Evolutionary conservation across 2,113 vertebrate species (phyloP).

Genomic region (Panurus biarmicus): DNA sequence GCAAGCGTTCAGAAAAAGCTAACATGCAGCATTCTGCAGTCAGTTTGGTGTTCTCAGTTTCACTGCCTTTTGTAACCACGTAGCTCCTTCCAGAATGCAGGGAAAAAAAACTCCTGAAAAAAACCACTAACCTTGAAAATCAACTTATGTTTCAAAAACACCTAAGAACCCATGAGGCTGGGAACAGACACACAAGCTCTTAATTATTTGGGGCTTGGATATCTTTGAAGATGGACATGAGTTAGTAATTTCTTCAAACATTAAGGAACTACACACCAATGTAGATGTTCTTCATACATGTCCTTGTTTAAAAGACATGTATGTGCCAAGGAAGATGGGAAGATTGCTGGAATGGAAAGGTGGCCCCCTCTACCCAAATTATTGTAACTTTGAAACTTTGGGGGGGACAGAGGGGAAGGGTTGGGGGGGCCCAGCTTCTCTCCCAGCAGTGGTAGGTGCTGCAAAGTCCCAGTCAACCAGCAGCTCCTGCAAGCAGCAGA

Average conservation of each 20-base stretch:
- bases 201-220: background rate
- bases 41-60: slow-evolving; percentile 54
- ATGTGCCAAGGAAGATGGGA: background rate
- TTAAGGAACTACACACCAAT: background rate
- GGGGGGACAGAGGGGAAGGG: too few relatives aligned
- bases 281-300: background rate
- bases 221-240: background rate
- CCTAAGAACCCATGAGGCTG: background rate
- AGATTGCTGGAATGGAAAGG: background rate
- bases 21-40: slow-evolving; percentile 10
- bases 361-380: background rate
- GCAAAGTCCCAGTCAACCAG: background rate
- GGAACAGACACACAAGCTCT: background rate
- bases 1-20: slow-evolving; percentile 55
- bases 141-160: background rate
- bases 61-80: slow-evolving; percentile 32
- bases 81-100: background rate
- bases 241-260: background rate
- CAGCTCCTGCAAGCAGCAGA: background rate
- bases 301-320: background rate
- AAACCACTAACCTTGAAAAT: slow-evolving; percentile 26
- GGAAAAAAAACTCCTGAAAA: background rate
- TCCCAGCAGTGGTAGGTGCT: background rate
- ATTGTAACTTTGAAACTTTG: background rate
- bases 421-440: background rate